Percentiles rank a stretch among this genome's conserved stretches.
These are phyloP conservation scores for Noctua janthina DNA, from an alignment of 2,888 invertebrate species.

Conservation along the genomic window DNA sequence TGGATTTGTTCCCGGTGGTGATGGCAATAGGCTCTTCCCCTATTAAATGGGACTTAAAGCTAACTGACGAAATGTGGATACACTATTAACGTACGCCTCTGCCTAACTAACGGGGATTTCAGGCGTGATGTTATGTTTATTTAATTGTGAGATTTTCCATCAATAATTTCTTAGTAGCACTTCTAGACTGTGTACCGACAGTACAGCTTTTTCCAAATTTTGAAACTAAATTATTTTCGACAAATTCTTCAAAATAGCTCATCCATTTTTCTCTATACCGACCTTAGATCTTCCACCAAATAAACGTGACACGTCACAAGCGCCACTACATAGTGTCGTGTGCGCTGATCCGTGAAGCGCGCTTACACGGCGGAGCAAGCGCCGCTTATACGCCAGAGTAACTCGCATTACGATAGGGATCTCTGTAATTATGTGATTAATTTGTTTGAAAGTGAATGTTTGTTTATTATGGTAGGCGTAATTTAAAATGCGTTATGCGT, in stretches of 20 bases:
- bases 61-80: no score
- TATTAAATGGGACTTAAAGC: no score
- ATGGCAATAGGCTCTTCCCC: no score
- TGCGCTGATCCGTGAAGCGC: conserved; percentile 44
- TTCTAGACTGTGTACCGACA: neutral
- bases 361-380: conserved; percentile 33
- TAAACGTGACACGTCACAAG: conserved; percentile 6
- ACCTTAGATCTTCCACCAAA: neutral
- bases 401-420: conserved; percentile 54
- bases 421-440: conserved; percentile 57
- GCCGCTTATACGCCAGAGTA: conserved; percentile 44
- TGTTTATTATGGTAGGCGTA: neutral
- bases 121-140: no score
- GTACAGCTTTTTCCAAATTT: neutral
- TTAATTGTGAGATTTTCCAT: no score
- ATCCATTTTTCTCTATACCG: neutral
- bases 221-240: neutral
- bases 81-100: no score
- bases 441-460: conserved; percentile 49
- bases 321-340: conserved; percentile 40
- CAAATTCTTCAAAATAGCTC: neutral
- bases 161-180: no score
- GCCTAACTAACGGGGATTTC: no score
- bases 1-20: no score
- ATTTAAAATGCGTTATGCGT: neutral